Conservation (phyloP, 2,797 vertebrate genomes). For the Amniataba percoides region DNA sequence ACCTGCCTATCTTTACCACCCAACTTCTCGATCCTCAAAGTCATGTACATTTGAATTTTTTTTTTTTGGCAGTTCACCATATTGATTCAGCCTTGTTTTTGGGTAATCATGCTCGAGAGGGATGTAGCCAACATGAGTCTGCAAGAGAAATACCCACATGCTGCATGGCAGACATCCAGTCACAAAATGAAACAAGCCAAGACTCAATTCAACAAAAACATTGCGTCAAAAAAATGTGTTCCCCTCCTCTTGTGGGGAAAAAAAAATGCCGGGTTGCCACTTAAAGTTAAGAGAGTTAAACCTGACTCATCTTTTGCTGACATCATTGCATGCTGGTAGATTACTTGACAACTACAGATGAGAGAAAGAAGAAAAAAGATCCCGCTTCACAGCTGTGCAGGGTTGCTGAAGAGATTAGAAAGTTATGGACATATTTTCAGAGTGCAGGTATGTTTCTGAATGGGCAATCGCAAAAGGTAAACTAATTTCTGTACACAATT, state of each 20-base stretch:
- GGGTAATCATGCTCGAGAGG: background rate
- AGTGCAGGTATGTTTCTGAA: background rate
- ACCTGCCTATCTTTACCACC: slow-evolving; percentile 20
- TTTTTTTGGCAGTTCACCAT: too few species aligned
- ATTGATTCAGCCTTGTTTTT: background rate
- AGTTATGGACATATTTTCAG: background rate
- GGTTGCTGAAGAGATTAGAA: background rate
- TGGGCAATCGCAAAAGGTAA: background rate
- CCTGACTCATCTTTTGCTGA: too few species aligned
- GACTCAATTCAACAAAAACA: background rate
- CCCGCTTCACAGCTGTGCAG: background rate
- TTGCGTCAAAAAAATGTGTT: background rate
- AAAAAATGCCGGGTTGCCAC: too few species aligned
- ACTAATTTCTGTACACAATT: too few species aligned
- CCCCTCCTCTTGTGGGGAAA: background rate
- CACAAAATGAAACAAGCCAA: background rate
- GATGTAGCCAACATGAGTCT: background rate
- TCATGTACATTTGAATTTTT: background rate
- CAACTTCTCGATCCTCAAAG: background rate
- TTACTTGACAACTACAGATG: background rate
- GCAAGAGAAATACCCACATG: background rate
- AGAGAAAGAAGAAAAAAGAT: background rate
- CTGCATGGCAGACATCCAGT: background rate
- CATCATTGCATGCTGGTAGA: background rate
- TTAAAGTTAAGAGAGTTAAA: too few species aligned